These are phyloP conservation scores for Macquaria ambigua DNA, from an alignment of 2,113 vertebrate genomes.

Conservation along the genomic window DNA sequence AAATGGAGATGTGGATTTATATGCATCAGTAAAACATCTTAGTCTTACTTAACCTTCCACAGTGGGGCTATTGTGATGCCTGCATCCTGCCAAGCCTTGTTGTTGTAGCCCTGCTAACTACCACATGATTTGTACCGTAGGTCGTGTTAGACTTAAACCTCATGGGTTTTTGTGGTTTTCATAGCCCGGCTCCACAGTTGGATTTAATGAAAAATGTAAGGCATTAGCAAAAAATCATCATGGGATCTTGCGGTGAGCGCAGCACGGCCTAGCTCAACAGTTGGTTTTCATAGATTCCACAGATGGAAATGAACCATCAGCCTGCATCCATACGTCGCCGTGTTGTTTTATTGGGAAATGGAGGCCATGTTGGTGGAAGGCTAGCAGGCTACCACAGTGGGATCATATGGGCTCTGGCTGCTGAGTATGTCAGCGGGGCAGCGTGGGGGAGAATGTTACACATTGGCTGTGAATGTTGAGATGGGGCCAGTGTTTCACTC, in stretches of 20 bases:
- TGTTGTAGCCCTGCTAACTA: constrained; percentile 59
- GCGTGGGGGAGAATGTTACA: constrained; percentile 75
- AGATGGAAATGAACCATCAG: constrained; percentile 52
- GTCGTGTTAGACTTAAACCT: constrained; percentile 51
- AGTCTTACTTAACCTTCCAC: constrained; percentile 62
- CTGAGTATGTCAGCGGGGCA: constrained; percentile 61
- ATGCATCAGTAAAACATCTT: constrained; percentile 67
- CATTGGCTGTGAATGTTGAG: constrained; percentile 86
- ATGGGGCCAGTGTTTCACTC: constrained; percentile 80
- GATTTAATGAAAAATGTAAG: constrained; percentile 66
- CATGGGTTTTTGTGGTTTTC: constrained; percentile 50
- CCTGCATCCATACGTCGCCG: constrained; percentile 25
- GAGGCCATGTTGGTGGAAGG: constrained; percentile 15
- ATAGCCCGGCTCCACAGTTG: constrained; percentile 43
- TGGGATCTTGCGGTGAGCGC: constrained; percentile 43
- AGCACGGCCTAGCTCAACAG: constrained; percentile 30
- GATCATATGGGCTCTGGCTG: constrained; percentile 64
- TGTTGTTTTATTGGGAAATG: constrained; percentile 52
- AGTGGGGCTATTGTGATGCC: constrained; percentile 67
- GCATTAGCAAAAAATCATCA: constrained; percentile 63
- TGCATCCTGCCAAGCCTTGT: constrained; percentile 56
- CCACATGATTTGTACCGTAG: constrained; percentile 58
- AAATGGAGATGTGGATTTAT: constrained; percentile 71
- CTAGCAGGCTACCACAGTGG: constrained; percentile 50
- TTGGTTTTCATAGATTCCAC: constrained; percentile 51